phyloP scores from a whole-genome alignment of 2,113 vertebrate genomes.

The Ascaphus truei region DNA sequence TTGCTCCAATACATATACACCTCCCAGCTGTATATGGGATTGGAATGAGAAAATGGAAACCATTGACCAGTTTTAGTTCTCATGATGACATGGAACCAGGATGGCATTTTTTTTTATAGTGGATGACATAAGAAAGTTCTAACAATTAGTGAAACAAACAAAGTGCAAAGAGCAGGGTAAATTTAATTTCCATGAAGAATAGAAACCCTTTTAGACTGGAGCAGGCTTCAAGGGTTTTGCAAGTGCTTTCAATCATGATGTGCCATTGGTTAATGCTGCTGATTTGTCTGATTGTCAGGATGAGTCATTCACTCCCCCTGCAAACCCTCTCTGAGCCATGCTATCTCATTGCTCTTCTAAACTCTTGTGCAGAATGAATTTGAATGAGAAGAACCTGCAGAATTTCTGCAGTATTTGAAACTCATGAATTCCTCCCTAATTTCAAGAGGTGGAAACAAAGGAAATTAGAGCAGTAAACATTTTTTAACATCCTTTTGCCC shows the following conservation, averaged over 20 bases:
- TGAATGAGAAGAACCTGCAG: constrained; percentile 14
- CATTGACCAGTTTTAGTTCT: no score
- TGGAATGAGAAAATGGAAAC: no score
- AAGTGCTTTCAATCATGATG: not conserved
- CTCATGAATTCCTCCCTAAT: constrained; percentile 2
- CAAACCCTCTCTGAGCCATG: not conserved
- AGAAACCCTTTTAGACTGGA: constrained; percentile 14
- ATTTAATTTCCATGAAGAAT: constrained; percentile 45
- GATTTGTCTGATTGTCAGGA: not conserved
- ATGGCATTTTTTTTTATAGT: constrained; percentile 15
- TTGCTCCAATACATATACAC: no score
- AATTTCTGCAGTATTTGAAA: constrained; percentile 9
- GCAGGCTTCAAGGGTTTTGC: constrained; percentile 22
- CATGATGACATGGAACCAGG: no score
- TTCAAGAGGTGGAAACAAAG: not conserved
- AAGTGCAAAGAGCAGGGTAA: constrained; percentile 35
- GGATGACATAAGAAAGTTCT: constrained; percentile 20
- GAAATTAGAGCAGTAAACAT: not conserved
- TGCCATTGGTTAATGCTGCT: not conserved
- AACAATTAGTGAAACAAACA: constrained; percentile 15
- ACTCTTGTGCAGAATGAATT: constrained; percentile 27
- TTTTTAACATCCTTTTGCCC: not conserved
- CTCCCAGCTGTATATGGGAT: no score
- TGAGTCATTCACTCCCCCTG: constrained; percentile 24
- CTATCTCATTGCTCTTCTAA: not conserved